Base-by-base conservation (phyloP, 2,888 invertebrate genomes). In the Drosophila pegasa region DNA sequence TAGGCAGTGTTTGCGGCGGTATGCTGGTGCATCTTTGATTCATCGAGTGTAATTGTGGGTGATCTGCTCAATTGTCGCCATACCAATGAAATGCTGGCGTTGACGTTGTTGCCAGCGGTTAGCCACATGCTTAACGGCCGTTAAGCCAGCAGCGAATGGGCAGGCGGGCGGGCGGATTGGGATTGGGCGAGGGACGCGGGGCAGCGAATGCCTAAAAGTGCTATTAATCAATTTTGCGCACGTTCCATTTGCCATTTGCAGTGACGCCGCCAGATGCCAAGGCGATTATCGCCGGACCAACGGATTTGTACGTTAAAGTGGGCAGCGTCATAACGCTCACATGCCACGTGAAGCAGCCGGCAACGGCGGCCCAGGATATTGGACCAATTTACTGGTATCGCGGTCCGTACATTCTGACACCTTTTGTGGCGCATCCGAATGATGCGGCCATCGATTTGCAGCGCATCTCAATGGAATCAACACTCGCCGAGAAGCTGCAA, bases 361-460 rank as follows among this genome's bases (percentile, higher is more conserved):
- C 90, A 38, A 82, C 90, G 29, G 77, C 91, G 45, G 84, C 80
- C 12, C 95, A 95, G 91, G 95, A 95, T 91, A 93, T 95, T 89
- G 95, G 95, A 73, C 95, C 95, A 80, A 95, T 95, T 77, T 94
- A 94, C 90, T 95, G 95, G 95, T 95, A 94, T 91, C 94, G 94
- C 78, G 95, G 94, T 66, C 89, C 90, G 47, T 90, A 91, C 84
- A 90, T 91, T 64, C 84, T 92, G 58, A 92, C 92, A 38, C 92
- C 92, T 20, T 91, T 91, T 76, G 90, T 90, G 60, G 89, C 90
- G 33, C 91, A 91, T 86, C 91, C 92, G 51, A 92, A 90, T 54
- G 91, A 91, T 80, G 91, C 90, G 45, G 91, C 90, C 65, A 91
- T 91, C 69, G 92, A 92, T 78, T 86, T 92, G 82, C 90, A 90